These are phyloP conservation scores for Drosophila subquinaria DNA, from an alignment of 2,888 invertebrate genomes.

Conservation along the genomic window DNA sequence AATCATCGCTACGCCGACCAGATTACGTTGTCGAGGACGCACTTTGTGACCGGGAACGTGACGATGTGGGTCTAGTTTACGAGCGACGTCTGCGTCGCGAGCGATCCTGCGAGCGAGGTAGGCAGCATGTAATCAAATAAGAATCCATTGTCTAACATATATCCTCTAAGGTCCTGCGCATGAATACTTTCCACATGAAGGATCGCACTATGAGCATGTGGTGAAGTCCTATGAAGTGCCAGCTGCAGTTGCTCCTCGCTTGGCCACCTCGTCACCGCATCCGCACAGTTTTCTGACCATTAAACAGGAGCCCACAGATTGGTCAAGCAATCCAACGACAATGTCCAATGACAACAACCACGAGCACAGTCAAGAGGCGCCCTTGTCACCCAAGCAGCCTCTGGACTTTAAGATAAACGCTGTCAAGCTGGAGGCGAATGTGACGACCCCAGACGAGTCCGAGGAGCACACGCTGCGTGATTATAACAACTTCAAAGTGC, in stretches of 20 bases:
- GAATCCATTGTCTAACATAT: background rate
- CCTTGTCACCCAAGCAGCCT: slow-evolving; percentile 77
- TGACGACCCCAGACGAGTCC: slow-evolving; percentile 54
- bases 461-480: slow-evolving; percentile 78
- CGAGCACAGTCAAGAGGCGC: slow-evolving; percentile 46
- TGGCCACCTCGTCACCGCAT: slow-evolving; percentile 63
- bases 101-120: slow-evolving; percentile 66
- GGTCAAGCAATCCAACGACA: slow-evolving; percentile 85
- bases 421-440: slow-evolving; percentile 75
- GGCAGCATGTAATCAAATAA: background rate
- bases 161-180: slow-evolving; percentile 38
- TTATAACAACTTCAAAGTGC: slow-evolving; percentile 89
- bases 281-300: slow-evolving; percentile 80
- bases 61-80: slow-evolving; percentile 68
- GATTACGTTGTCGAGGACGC: slow-evolving; percentile 71
- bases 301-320: slow-evolving; percentile 90
- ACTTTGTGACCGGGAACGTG: slow-evolving; percentile 63
- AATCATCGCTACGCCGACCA: slow-evolving; percentile 56
- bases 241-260: slow-evolving; percentile 44
- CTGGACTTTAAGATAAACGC: slow-evolving; percentile 76
- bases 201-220: slow-evolving; percentile 70
- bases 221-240: slow-evolving; percentile 54
- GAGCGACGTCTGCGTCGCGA: slow-evolving; percentile 67
- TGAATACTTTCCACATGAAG: slow-evolving; percentile 71
- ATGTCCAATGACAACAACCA: slow-evolving; percentile 55